Conservation (phyloP, 2,888 invertebrate genomes). For the Slavum lentiscoides region DNA sequence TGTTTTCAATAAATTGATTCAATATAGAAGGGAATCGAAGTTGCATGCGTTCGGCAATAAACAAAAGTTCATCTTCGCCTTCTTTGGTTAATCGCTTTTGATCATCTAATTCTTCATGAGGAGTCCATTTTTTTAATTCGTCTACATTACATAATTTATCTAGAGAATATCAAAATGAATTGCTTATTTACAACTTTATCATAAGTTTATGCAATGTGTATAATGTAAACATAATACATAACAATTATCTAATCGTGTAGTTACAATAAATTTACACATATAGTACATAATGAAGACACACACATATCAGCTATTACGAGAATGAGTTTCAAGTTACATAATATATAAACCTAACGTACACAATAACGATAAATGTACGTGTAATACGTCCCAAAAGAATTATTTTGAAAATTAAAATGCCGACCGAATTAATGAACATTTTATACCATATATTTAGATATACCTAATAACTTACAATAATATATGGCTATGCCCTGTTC, state of each 20-base stretch:
- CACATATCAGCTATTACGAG: no score
- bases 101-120: slow-evolving; percentile 63
- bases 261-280: neutral
- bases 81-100: slow-evolving; percentile 71
- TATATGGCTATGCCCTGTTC: no score
- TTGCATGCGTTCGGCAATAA: slow-evolving; percentile 74
- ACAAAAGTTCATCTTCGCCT: slow-evolving; percentile 75
- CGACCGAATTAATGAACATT: no score
- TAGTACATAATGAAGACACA: neutral
- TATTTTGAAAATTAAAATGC: no score
- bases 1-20: slow-evolving; percentile 66
- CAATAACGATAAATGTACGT: no score
- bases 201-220: neutral
- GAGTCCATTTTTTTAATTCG: slow-evolving; percentile 67
- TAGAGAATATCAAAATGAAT: neutral
- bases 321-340: no score
- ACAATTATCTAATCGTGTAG: neutral
- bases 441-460: no score
- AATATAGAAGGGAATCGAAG: slow-evolving; percentile 71
- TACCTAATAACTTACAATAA: no score
- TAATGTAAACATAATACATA: neutral
- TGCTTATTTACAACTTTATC: neutral
- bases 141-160: slow-evolving; percentile 59
- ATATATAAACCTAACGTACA: no score
- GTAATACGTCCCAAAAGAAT: no score